Conservation (phyloP, 2,888 invertebrate species). For the Thecocarcelia acutangulata region DNA sequence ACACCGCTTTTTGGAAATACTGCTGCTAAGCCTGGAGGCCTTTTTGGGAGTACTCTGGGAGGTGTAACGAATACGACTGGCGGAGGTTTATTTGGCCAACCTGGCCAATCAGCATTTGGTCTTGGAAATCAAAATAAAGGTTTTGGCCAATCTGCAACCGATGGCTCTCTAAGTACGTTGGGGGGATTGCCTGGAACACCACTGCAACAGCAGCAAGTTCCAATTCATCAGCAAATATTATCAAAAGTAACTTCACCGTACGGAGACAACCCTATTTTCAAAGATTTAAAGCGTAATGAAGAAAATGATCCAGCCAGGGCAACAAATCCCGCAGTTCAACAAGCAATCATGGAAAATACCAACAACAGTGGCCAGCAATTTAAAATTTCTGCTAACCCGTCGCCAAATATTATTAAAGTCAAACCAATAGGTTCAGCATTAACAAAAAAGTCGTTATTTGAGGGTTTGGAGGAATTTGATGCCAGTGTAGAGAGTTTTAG, state of each 20-base stretch:
- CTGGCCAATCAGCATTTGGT: slow-evolving; percentile 76
- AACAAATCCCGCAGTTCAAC: slow-evolving; percentile 87
- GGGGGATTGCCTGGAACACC: slow-evolving; percentile 73
- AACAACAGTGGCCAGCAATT: slow-evolving; percentile 79
- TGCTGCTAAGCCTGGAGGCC: slow-evolving; percentile 77
- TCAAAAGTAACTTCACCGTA: slow-evolving; percentile 91
- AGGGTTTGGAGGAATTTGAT: slow-evolving; percentile 92
- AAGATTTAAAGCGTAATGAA: slow-evolving; percentile 85
- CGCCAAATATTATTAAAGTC: slow-evolving; percentile 82
- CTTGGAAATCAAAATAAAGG: slow-evolving; percentile 66
- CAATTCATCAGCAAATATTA: slow-evolving; percentile 88
- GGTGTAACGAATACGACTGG: slow-evolving; percentile 62
- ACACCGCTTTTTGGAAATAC: slow-evolving; percentile 83
- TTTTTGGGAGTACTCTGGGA: slow-evolving; percentile 80
- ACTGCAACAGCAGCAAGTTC: slow-evolving; percentile 79
- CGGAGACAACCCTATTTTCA: slow-evolving; percentile 92
- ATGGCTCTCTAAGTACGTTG: slow-evolving; percentile 70
- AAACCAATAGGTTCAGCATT: slow-evolving; percentile 78
- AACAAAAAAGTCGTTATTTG: slow-evolving; percentile 88
- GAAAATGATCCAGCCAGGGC: slow-evolving; percentile 86
- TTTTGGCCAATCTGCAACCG: slow-evolving; percentile 72
- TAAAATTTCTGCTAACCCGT: slow-evolving; percentile 84
- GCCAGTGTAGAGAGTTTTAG: slow-evolving; percentile 84
- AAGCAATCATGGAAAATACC: slow-evolving; percentile 83
- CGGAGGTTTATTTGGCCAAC: slow-evolving; percentile 82